phyloP scores from a whole-genome alignment of 1,140 invertebrate genomes.

The Drosophila sucinea region DNA sequence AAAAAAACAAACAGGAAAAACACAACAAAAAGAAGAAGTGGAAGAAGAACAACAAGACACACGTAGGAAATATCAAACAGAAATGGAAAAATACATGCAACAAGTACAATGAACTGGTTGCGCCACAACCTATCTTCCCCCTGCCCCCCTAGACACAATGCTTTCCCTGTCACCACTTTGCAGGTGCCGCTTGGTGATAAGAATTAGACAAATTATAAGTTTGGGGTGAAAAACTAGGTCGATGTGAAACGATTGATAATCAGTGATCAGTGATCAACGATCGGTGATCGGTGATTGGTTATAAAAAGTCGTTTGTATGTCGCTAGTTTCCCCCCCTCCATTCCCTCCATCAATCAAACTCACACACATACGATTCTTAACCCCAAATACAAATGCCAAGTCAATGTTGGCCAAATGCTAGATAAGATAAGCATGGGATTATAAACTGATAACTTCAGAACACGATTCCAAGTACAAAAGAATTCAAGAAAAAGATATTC shows the following conservation, averaged over 20 bases:
- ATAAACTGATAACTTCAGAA: constrained; percentile 25
- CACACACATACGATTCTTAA: neutral
- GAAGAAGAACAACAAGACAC: constrained; percentile 26
- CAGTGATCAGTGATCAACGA: constrained; percentile 34
- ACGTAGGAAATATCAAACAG: constrained; percentile 47
- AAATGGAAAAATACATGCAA: neutral
- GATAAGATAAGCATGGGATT: constrained; percentile 50
- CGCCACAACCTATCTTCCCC: neutral
- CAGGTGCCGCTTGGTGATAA: constrained; percentile 32
- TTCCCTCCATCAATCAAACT: neutral
- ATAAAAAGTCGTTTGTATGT: constrained; percentile 53
- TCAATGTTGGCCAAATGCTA: neutral
- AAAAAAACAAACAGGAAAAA: constrained; percentile 18
- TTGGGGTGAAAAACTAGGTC: constrained; percentile 48
- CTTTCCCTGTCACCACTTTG: neutral
- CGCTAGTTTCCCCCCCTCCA: neutral
- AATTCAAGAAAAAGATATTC: constrained; percentile 4
- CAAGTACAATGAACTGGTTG: constrained; percentile 31
- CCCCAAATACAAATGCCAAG: neutral
- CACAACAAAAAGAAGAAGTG: neutral
- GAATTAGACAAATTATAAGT: constrained; percentile 24
- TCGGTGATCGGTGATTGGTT: constrained; percentile 41
- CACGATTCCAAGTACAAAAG: constrained; percentile 17
- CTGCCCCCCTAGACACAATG: no score
- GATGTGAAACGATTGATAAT: constrained; percentile 48